A percentile compares a stretch with the other conserved stretches of the same genome.
Evolutionary conservation across 2,888 invertebrate species (phyloP).

Genomic region (Mesoligia furuncula): DNA sequence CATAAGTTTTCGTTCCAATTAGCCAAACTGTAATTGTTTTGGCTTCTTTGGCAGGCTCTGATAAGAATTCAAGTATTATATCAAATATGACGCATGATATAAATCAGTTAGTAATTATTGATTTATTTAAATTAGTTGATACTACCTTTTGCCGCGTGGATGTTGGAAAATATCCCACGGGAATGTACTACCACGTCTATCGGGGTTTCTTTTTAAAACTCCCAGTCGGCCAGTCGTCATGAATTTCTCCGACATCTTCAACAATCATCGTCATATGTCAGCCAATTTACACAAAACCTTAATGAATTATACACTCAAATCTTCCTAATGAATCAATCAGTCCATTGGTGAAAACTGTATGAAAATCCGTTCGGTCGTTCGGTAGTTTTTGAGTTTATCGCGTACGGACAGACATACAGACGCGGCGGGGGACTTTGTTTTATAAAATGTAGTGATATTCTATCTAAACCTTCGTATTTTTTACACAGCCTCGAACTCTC

Average conservation of each 20-base stretch:
- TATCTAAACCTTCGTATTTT: constrained; percentile 23
- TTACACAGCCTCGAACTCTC: constrained; percentile 21
- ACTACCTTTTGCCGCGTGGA: background rate
- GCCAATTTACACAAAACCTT: no score
- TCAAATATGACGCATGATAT: background rate
- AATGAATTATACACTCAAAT: no score
- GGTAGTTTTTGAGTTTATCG: background rate
- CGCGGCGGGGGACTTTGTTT: background rate
- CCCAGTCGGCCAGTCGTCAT: background rate
- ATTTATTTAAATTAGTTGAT: constrained; percentile 19
- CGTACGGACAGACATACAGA: background rate
- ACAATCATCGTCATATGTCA: background rate
- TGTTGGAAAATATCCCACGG: background rate
- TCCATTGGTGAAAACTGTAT: background rate
- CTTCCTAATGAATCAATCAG: no score
- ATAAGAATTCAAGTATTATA: constrained; percentile 9
- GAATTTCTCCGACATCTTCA: background rate
- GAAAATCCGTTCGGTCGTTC: background rate
- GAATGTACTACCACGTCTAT: background rate
- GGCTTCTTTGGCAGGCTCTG: background rate
- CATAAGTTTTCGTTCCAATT: constrained; percentile 3
- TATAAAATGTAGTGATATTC: background rate
- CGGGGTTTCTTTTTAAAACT: no score
- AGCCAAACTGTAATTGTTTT: background rate
- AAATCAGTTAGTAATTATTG: background rate